Conservation (phyloP, 2,113 vertebrate genomes). For the Cynoglossus semilaevis region DNA sequence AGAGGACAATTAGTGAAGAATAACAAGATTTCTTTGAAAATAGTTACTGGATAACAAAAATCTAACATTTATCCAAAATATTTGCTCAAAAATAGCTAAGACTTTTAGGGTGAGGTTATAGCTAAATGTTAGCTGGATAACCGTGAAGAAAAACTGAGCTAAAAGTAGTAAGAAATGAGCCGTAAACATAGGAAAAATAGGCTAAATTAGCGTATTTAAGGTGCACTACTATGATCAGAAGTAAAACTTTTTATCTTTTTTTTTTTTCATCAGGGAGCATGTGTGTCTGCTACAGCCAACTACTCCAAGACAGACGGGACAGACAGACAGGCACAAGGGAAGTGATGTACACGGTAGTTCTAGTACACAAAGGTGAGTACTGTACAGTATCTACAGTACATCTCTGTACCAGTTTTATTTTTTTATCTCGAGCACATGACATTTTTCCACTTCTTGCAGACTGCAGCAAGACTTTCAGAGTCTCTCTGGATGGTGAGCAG, state of each 20-base stretch:
- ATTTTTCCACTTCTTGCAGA: slow-evolving; percentile 68
- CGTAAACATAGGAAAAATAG: no score
- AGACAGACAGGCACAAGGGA: slow-evolving; percentile 39
- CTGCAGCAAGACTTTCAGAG: slow-evolving; percentile 86
- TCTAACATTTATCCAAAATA: no score
- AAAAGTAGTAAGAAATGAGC: no score
- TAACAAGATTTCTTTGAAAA: no score
- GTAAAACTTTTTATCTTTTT: not conserved
- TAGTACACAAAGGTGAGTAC: slow-evolving; percentile 86
- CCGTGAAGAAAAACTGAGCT: no score
- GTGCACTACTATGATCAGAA: no score
- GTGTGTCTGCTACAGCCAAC: slow-evolving; percentile 84
- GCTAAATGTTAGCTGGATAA: no score
- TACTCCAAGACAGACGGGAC: slow-evolving; percentile 51
- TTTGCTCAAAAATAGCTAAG: no score
- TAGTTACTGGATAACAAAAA: no score
- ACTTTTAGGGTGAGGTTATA: no score
- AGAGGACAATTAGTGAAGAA: no score
- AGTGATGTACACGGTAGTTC: slow-evolving; percentile 81
- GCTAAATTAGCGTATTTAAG: no score
- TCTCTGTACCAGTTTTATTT: not conserved
- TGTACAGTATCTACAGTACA: not conserved
- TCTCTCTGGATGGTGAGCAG: slow-evolving; percentile 65
- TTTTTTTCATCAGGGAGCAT: slow-evolving; percentile 79
- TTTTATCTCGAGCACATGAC: slow-evolving; percentile 1